These are phyloP conservation scores for Drosophila auraria DNA, from an alignment of 1,140 invertebrate species.

Conservation along the genomic window DNA sequence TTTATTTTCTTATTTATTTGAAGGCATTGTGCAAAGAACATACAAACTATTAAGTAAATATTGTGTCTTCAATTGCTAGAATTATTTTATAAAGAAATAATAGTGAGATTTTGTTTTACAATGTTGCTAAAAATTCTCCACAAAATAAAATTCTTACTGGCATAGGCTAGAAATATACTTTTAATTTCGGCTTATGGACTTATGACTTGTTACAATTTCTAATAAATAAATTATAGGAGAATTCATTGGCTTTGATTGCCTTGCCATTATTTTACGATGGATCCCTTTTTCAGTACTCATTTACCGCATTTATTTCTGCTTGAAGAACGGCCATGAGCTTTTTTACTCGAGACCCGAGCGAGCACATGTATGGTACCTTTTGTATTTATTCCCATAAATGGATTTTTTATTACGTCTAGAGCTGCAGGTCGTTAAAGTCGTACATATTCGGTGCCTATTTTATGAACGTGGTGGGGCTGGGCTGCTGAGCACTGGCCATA, in stretches of 20 bases:
- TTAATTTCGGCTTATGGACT: neutral
- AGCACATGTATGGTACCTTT: slow-evolving; percentile 20
- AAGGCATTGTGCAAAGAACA: no score
- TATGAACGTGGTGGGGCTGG: slow-evolving; percentile 38
- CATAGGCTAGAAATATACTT: neutral
- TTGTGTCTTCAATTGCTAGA: no score
- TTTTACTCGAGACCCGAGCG: neutral
- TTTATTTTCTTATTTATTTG: no score
- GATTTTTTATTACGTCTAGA: slow-evolving; percentile 66
- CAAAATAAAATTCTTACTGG: neutral
- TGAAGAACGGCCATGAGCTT: slow-evolving; percentile 21
- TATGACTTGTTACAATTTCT: neutral
- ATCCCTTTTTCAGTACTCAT: slow-evolving; percentile 25
- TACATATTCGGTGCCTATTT: slow-evolving; percentile 58
- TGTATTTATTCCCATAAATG: slow-evolving; percentile 60
- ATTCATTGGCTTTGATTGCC: slow-evolving; percentile 11
- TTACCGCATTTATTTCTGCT: slow-evolving; percentile 32
- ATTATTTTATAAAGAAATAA: no score
- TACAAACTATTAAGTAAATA: no score
- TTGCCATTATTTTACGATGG: slow-evolving; percentile 14
- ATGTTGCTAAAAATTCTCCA: neutral
- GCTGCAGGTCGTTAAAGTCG: slow-evolving; percentile 66
- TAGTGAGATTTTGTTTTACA: neutral
- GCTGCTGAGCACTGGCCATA: slow-evolving; percentile 23
- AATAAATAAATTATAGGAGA: slow-evolving; percentile 23